Evolutionary conservation across 2,113 vertebrate genomes (phyloP).

Genomic region (Manacus vitellinus): DNA sequence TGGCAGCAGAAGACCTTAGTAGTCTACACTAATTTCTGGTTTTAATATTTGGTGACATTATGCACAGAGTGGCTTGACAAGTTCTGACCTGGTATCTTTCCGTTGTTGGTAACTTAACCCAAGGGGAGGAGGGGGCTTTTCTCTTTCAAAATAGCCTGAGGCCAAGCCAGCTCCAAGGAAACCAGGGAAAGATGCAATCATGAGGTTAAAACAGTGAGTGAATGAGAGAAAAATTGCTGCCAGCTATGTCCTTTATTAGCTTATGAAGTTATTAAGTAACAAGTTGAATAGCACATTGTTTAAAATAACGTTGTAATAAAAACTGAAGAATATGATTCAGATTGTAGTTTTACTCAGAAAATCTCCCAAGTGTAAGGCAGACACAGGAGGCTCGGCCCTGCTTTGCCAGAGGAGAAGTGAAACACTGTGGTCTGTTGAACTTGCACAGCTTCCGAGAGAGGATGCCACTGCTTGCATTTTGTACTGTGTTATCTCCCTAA

Average conservation of each 20-base stretch:
- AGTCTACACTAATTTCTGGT: neutral
- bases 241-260: neutral
- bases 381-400: neutral
- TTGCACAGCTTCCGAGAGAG: fast-evolving
- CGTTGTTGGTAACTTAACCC: neutral
- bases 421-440: neutral
- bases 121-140: neutral
- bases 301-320: neutral
- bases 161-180: neutral
- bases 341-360: neutral
- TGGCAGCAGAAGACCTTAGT: neutral
- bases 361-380: fast-evolving
- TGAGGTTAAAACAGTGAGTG: neutral
- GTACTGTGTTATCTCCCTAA: neutral
- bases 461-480: neutral
- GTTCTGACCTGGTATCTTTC: neutral
- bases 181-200: neutral
- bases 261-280: neutral
- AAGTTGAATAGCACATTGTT: conserved; percentile 12
- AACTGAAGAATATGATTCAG: neutral
- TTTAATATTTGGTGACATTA: neutral
- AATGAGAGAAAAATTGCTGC: neutral
- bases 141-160: neutral
- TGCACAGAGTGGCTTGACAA: neutral
- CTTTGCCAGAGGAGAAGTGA: neutral